A percentile compares a stretch with the other conserved stretches of the same genome.
These are phyloP conservation scores for Drosophila percnosoma DNA, from an alignment of 2,888 invertebrate species.

Conservation along the genomic window DNA sequence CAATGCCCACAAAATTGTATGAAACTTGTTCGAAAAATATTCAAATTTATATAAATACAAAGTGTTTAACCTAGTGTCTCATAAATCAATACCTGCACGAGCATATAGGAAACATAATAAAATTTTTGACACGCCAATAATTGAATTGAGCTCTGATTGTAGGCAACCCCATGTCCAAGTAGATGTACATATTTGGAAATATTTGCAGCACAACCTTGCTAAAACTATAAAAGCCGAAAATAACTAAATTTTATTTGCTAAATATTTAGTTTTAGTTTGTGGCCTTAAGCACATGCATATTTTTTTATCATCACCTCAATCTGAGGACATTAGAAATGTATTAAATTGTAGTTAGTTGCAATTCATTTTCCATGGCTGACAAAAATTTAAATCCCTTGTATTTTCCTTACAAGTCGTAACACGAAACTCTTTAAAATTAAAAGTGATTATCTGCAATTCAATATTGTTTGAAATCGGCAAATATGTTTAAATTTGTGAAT, in stretches of 20 bases:
- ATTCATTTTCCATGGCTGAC: neutral
- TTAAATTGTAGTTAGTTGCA: neutral
- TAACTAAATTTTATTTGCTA: neutral
- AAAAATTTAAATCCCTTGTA: neutral
- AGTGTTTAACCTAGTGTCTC: conserved; percentile 5
- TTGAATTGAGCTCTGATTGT: conserved; percentile 9
- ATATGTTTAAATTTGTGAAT: neutral
- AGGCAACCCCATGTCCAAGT: neutral
- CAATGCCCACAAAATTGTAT: conserved; percentile 12
- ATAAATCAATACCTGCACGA: conserved; percentile 10
- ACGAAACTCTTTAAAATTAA: neutral
- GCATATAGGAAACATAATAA: neutral
- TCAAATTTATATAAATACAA: conserved; percentile 7
- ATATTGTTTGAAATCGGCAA: neutral
- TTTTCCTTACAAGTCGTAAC: neutral
- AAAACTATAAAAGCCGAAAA: neutral
- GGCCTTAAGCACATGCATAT: neutral
- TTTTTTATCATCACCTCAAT: neutral
- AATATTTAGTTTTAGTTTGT: neutral
- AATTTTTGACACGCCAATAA: conserved; percentile 8
- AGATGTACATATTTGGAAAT: conserved; percentile 5
- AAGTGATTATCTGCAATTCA: neutral
- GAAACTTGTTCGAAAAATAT: conserved; percentile 6
- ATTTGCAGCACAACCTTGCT: neutral
- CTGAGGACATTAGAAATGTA: neutral